These are phyloP conservation scores for Hoplias malabaricus DNA, from an alignment of 2,113 vertebrate species.

Conservation along the genomic window DNA sequence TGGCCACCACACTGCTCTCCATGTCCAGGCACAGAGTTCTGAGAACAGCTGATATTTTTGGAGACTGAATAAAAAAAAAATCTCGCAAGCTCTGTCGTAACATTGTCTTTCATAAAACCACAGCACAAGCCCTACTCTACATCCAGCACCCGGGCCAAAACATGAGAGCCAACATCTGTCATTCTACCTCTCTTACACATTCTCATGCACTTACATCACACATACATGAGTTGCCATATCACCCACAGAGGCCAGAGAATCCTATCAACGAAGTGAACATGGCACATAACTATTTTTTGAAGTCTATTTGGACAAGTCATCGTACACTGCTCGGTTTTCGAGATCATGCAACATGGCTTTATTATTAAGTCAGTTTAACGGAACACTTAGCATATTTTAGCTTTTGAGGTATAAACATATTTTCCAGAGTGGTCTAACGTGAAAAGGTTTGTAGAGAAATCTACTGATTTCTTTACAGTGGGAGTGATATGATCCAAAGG, in stretches of 20 bases:
- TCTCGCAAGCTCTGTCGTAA: not conserved
- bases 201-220: not conserved
- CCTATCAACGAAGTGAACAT: not conserved
- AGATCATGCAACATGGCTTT: not conserved
- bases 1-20: slow-evolving; percentile 7
- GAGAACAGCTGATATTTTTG: slow-evolving; percentile 37
- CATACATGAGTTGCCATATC: not conserved
- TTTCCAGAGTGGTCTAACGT: too few species aligned
- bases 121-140: not conserved
- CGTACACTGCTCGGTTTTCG: too few species aligned
- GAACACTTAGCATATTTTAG: not conserved
- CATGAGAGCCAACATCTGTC: slow-evolving; percentile 5
- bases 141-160: not conserved
- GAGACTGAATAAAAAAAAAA: not conserved
- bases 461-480: too few species aligned
- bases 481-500: too few species aligned
- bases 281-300: not conserved
- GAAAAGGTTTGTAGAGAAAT: too few species aligned
- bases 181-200: not conserved
- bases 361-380: not conserved
- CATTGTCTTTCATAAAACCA: not conserved
- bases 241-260: not conserved
- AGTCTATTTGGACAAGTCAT: too few species aligned
- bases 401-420: too few species aligned
- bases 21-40: not conserved